Base-by-base conservation (phyloP, 2,113 vertebrate species). In the Nanorana parkeri region DNA sequence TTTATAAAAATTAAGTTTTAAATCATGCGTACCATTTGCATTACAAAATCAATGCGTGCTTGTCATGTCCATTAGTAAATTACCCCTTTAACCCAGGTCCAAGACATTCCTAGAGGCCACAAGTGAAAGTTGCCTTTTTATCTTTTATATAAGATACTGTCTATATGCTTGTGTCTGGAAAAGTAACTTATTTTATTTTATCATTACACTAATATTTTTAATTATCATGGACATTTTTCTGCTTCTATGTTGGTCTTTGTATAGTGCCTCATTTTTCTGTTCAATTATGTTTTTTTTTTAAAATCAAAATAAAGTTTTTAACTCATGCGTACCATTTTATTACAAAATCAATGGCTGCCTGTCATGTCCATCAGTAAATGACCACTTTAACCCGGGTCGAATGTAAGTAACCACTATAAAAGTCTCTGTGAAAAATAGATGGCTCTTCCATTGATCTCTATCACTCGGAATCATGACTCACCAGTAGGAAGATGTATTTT, bases 311-410 rank as follows among this genome's bases (percentile, higher is more conserved):
- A 74, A 74, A 74, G 71, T 26, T 58, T 74, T 74, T 36, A 74
- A n/a, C n/a, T 17, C 54, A 58, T 28, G 29, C 58, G 11, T 20
- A 3, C 20, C 4, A 74, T 58, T 58, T 32, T n/a, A n/a, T n/a
- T n/a, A n/a, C n/a, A n/a, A n/a, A n/a, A n/a, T n/a, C n/a, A n/a
- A n/a, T n/a, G n/a, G n/a, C n/a, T n/a, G n/a, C n/a, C n/a, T n/a
- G n/a, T n/a, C n/a, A n/a, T n/a, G n/a, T 29, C 32, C 17, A 47
- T 61, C 73, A 47, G 73, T 32, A 61, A 76, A 64, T 47, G 73
- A 64, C 56, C 73, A 47, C 5, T 41, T 56, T 47, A 61, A 63
- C 73, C 11, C 19, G 24, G 73, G 73, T 26, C 16, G 60, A 36
- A 51, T 26, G 63, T 51, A 64, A 63, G 63, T 51, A 61, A 36